Base-by-base conservation (phyloP, 2,888 invertebrate species). In the Mantis religiosa region DNA sequence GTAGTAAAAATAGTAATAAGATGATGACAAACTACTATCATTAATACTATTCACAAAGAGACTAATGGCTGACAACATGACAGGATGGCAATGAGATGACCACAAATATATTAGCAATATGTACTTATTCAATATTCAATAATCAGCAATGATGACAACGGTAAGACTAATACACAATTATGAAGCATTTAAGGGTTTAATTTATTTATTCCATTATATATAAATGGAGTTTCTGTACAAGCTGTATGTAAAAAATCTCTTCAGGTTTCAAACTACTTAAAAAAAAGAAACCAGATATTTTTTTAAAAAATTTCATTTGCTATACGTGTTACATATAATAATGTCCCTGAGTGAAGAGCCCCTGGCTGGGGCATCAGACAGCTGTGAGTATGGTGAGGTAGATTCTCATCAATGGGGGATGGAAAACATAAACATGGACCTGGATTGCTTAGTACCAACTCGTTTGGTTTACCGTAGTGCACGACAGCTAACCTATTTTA, bases 101-200 rank as follows among this genome's bases (percentile, higher is more conserved):
- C 54, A 84, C 30, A 30, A 34, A 30, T 84, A 34, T 30, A 84
- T 30, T 25, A 84, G 47, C 34, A 85, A 27, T 81, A 81, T 71
- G 6, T 86, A 81, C 27, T 84, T 84, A 28, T 84, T 34, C 34
- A 84, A n/a, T n/a, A 84, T 30, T 30, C 30, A 28, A 81, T 81
- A 28, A 86, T 27, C 28, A 71, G 81, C 71, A 81, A 7, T 71
- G 88, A 87, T 88, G 83, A 89, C 85, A 87, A 84, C 84, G 82
- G 85, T 89, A 87, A 88, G 89, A 83, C 83, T 90, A 89, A 85
- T 90, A 89, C 88, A 89, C 89, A 90, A 89, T 89, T 90, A 89
- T 89, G 89, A 90, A 90, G 89, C 89, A 89, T 89, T 89, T 88
- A 85, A 83, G 85, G 86, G 85, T 86, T 85, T 81, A 89, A 84